Evolutionary conservation across 2,888 invertebrate species (phyloP).

Genomic region (Furcula furcula): DNA sequence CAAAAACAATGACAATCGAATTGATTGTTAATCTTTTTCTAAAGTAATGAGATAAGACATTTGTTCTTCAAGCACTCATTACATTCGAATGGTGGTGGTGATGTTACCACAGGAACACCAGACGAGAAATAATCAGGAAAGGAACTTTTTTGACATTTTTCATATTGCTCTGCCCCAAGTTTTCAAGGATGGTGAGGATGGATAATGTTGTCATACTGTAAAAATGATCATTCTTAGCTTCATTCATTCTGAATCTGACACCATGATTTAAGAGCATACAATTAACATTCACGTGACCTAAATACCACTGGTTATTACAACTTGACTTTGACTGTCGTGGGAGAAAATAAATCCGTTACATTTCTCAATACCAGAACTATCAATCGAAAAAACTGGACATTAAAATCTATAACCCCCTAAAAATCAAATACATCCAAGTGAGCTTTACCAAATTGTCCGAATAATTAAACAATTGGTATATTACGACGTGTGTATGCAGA

Average conservation of each 20-base stretch:
- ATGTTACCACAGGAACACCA: no score
- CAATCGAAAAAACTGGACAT: slow-evolving; percentile 54
- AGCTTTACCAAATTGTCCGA: slow-evolving; percentile 57
- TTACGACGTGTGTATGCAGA: slow-evolving; percentile 61
- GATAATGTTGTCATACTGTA: no score
- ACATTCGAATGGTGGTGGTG: no score
- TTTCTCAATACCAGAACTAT: slow-evolving; percentile 53
- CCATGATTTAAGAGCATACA: slow-evolving; percentile 16
- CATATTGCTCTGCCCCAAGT: no score
- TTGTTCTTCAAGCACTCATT: no score
- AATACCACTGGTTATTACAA: slow-evolving; percentile 45
- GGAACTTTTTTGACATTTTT: no score
- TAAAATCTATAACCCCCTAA: slow-evolving; percentile 37
- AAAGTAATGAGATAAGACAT: no score
- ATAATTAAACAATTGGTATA: slow-evolving; percentile 78
- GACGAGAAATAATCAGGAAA: no score
- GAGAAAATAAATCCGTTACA: slow-evolving; percentile 38
- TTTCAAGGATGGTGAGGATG: no score
- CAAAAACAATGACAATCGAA: no score
- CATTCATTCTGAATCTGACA: background rate
- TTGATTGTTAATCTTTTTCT: no score
- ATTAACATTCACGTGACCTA: slow-evolving; percentile 44
- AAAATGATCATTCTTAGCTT: background rate
- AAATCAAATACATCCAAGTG: slow-evolving; percentile 48
- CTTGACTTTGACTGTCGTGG: slow-evolving; percentile 64